Conservation (phyloP, 2,113 vertebrate species). For the Podarcis raffonei region DNA sequence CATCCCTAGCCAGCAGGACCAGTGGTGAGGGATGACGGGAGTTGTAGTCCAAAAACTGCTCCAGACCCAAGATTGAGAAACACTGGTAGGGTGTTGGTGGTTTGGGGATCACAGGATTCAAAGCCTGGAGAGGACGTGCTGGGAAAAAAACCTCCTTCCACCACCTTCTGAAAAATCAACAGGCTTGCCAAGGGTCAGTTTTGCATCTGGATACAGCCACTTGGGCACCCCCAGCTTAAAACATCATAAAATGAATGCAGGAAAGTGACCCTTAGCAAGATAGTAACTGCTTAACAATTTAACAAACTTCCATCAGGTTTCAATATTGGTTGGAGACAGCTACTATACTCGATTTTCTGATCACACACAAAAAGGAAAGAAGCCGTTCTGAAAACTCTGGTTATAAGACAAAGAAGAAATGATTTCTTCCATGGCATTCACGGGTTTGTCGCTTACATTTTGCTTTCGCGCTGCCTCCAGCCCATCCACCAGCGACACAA, state of each 20-base stretch:
- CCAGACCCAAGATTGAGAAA: too few relatives aligned
- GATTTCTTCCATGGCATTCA: background rate
- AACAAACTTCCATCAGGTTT: background rate
- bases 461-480: conserved; percentile 90
- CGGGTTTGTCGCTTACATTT: conserved; percentile 82
- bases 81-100: too few relatives aligned
- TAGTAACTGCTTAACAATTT: background rate
- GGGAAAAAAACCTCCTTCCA: background rate
- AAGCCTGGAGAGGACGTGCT: too few relatives aligned
- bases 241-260: background rate
- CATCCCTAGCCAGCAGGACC: too few relatives aligned
- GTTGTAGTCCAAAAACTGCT: too few relatives aligned
- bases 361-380: background rate
- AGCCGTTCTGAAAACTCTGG: background rate
- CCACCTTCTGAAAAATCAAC: too few relatives aligned
- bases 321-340: background rate
- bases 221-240: background rate
- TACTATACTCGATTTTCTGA: rapidly evolving
- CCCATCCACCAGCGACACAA: conserved; percentile 97
- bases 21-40: too few relatives aligned
- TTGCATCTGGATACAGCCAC: background rate
- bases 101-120: too few relatives aligned
- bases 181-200: background rate
- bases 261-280: background rate
- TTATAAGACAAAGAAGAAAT: background rate